Evolutionary conservation across 2,888 invertebrate genomes (phyloP), one percentile per base, ranked within the genome.

Genomic region (Scaptomyza polygonia): DNA sequence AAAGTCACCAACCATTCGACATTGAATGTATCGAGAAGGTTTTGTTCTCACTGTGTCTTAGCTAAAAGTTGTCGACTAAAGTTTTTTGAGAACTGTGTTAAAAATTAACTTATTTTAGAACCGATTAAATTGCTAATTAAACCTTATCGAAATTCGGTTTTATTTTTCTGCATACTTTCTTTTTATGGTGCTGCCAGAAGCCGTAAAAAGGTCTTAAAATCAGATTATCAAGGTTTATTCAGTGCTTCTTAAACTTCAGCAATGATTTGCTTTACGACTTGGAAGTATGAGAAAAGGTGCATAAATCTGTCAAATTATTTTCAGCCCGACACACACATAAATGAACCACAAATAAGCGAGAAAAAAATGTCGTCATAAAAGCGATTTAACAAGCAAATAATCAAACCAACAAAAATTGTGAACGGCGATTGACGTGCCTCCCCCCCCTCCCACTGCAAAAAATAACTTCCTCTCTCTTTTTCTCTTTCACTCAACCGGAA

Each of bases 361-460:
- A n/a, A n/a, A n/a, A n/a, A n/a, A 64, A 48, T 68, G 68, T 68
- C 56, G 62, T 47, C 67, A 87, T 86, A 86, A 86, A 82, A 86
- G 61, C 86, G 79, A 78, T 79, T 86, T 88, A 81, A 86, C 75
- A 82, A 74, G 72, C 69, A 56, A 72, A 72, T 69, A 67, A 72
- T 69, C 77, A 80, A 73, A 73, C 32, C 79, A 82, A 71, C 86
- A 77, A 69, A 71, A 81, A 68, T 67, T 68, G 39, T 56, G 82
- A 61, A 83, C 61, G 81, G 74, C 80, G 82, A 67, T 68, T 79
- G 65, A 57, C 34, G 2, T 18, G 21, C 43, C 11, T 16, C 36
- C 21, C 43, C 11, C 21, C 36, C 29, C 2, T 1, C 36, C 42
- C 30, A n/a, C 30, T 14, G 6, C 47, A 9, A 9, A 3, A 11